Evolutionary conservation across 2,797 vertebrate genomes (phyloP).

Genomic region (Arnoldichthys spilopterus): DNA sequence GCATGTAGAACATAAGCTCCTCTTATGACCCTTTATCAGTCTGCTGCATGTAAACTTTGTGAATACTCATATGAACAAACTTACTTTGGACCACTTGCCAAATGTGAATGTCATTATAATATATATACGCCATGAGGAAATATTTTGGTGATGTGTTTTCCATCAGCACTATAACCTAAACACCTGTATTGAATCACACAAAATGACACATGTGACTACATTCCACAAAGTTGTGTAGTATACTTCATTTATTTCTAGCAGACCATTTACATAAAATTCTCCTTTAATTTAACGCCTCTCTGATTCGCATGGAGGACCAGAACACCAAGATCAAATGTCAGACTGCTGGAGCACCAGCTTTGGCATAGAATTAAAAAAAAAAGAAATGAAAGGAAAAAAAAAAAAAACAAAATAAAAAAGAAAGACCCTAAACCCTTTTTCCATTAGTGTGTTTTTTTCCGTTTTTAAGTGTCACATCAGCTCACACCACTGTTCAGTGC

Average conservation of each 20-base stretch:
- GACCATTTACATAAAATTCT: slow-evolving; percentile 91
- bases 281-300: slow-evolving; percentile 86
- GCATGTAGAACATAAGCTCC: slow-evolving; percentile 4
- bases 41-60: not conserved
- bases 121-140: not conserved
- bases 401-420: slow-evolving; percentile 62
- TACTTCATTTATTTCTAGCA: slow-evolving; percentile 88
- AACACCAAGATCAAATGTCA: slow-evolving; percentile 70
- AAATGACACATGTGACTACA: slow-evolving; percentile 57
- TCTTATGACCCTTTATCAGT: slow-evolving; percentile 9
- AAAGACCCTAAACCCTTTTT: slow-evolving; percentile 63
- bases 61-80: not conserved
- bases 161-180: not conserved
- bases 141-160: not conserved
- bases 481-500: slow-evolving; percentile 74
- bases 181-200: slow-evolving; percentile 22
- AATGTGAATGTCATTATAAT: not conserved
- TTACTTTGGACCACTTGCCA: not conserved
- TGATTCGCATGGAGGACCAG: slow-evolving; percentile 62
- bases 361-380: slow-evolving; percentile 88
- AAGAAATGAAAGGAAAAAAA: slow-evolving; percentile 76
- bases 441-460: slow-evolving; percentile 41
- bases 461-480: slow-evolving; percentile 79
- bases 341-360: slow-evolving; percentile 87
- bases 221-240: slow-evolving; percentile 77